Percentiles rank a stretch among this genome's conserved stretches.
Conservation (phyloP, 2,797 vertebrate genomes). For the Ibycter americanus region DNA sequence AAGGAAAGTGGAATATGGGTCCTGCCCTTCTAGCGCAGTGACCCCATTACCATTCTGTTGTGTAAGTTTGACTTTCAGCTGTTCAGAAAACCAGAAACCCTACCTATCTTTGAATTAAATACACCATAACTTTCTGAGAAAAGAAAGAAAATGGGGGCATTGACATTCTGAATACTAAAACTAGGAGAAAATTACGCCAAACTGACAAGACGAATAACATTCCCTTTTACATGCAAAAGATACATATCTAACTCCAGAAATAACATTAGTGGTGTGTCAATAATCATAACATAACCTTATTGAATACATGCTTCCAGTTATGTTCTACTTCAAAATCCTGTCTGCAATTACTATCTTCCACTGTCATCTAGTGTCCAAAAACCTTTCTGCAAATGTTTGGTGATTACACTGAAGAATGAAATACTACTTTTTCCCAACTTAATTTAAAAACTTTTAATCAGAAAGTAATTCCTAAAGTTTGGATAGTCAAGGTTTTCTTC, state of each 20-base stretch:
- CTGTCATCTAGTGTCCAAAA: constrained; percentile 44
- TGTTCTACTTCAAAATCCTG: neutral
- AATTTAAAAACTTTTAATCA: neutral
- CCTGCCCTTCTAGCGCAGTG: neutral
- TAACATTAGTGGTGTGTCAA: neutral
- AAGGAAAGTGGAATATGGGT: neutral
- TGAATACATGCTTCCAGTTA: neutral
- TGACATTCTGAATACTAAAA: neutral
- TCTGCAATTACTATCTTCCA: neutral
- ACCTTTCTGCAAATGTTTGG: neutral
- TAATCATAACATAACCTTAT: neutral
- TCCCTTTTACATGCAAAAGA: neutral
- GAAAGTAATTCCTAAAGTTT: neutral
- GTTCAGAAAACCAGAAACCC: neutral
- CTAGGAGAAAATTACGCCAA: neutral
- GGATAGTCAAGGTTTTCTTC: neutral
- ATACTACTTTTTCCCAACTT: neutral
- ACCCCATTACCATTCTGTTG: neutral
- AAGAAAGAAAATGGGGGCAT: neutral
- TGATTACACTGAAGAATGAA: neutral
- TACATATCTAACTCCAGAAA: neutral
- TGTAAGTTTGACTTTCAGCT: neutral
- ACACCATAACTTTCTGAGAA: neutral
- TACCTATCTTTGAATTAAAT: neutral
- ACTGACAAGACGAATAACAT: neutral